Percentiles rank a stretch among this genome's conserved stretches.
Conservation (phyloP, 1,140 invertebrate species). For the Elymnias hypermnestra region DNA sequence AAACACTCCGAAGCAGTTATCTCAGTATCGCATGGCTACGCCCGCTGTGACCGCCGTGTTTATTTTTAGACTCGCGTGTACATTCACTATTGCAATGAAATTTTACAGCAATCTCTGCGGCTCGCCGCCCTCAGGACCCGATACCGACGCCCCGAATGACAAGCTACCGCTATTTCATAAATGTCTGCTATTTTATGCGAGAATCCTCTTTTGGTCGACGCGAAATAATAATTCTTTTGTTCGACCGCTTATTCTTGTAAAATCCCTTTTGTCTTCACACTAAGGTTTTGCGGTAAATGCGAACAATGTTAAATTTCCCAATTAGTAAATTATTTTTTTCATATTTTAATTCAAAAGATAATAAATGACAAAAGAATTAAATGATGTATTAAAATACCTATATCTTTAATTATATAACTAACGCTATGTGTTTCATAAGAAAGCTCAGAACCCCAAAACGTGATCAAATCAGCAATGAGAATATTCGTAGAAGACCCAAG, state of each 20-base stretch:
- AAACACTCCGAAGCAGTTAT: constrained; percentile 52
- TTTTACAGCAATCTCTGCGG: constrained; percentile 60
- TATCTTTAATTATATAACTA: no score
- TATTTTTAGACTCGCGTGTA: constrained; percentile 68
- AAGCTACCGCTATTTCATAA: constrained; percentile 62
- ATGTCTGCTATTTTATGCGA: constrained; percentile 60
- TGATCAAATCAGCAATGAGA: no score
- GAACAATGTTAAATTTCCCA: background rate
- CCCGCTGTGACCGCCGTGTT: constrained; percentile 55
- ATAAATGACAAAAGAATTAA: no score
- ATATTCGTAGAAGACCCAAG: no score
- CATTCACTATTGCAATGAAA: constrained; percentile 65
- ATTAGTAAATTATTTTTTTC: no score
- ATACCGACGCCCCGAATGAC: constrained; percentile 57
- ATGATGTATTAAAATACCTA: no score
- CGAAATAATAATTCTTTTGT: constrained; percentile 49
- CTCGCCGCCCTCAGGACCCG: constrained; percentile 47
- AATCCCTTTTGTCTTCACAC: constrained; percentile 3
- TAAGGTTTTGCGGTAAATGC: background rate
- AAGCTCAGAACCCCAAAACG: no score
- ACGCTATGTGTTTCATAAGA: no score
- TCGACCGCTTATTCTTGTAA: constrained; percentile 4
- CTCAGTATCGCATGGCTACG: constrained; percentile 58
- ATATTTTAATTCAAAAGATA: no score
- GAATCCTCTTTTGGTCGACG: constrained; percentile 43